Conservation (phyloP, 2,113 vertebrate genomes). For the Xiphophorus couchianus region DNA sequence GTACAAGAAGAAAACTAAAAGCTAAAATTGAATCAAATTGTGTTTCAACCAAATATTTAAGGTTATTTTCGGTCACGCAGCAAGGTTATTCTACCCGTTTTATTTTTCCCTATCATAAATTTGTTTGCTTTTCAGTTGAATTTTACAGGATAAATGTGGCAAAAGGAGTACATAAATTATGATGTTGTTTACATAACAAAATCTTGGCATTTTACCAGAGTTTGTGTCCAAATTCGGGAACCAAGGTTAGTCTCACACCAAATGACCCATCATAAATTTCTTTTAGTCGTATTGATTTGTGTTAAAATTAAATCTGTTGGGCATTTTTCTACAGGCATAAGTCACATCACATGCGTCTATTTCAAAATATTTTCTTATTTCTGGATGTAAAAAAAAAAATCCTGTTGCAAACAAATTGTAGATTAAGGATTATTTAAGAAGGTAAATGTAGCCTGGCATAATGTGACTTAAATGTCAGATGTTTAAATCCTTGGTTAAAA, state of each 20-base stretch:
- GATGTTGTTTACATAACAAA: background rate
- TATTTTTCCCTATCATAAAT: background rate
- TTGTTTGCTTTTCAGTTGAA: background rate
- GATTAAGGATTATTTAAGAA: background rate
- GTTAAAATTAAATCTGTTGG: constrained; percentile 12
- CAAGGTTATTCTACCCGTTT: no score
- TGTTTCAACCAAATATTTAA: no score
- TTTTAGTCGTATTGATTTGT: background rate
- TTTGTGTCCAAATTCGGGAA: background rate
- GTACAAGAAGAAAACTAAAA: no score
- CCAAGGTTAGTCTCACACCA: constrained; percentile 8
- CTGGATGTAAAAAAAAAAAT: background rate
- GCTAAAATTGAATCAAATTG: no score
- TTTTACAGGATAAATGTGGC: background rate
- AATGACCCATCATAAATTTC: constrained; percentile 25
- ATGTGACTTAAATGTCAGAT: constrained; percentile 17
- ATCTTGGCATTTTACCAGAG: background rate
- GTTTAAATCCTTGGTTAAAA: constrained; percentile 2
- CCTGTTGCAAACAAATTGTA: background rate
- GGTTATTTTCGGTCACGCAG: no score
- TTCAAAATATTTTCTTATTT: background rate
- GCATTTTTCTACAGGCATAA: background rate
- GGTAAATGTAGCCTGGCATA: background rate
- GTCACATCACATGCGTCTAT: background rate
- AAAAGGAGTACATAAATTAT: background rate